phyloP scores from a whole-genome alignment of 2,888 invertebrate genomes.

The Dorcus parallelipipedus region DNA sequence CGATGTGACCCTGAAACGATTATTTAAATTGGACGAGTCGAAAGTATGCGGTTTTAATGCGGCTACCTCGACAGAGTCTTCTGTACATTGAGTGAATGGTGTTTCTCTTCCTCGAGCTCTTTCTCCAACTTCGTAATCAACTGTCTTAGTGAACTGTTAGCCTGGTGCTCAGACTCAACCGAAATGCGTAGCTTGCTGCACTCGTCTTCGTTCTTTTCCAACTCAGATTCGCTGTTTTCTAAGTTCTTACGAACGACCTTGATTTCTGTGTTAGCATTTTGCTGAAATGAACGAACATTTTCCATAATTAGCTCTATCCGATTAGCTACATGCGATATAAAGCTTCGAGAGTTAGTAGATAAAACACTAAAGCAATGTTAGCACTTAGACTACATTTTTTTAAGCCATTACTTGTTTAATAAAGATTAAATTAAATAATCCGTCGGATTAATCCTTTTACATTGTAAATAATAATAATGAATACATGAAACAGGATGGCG shows the following conservation, averaged over 20 bases:
- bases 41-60: background rate
- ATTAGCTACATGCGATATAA: background rate
- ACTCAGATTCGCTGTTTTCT: conserved; percentile 47
- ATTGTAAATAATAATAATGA: conserved; percentile 1
- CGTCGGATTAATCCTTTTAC: background rate
- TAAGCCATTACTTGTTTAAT: background rate
- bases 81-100: conserved; percentile 49
- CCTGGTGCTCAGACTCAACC: conserved; percentile 55
- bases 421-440: background rate
- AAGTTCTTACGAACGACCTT: conserved; percentile 45
- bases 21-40: conserved; percentile 14
- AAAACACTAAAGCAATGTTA: background rate
- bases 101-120: conserved; percentile 53
- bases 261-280: conserved; percentile 41
- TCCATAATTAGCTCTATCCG: background rate
- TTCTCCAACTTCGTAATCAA: conserved; percentile 53
- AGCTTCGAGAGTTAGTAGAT: no score
- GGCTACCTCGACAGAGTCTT: conserved; percentile 45
- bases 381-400: background rate
- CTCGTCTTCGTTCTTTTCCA: conserved; percentile 52
- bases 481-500: conserved; percentile 4
- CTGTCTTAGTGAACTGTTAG: conserved; percentile 52
- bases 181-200: conserved; percentile 52
- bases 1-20: conserved; percentile 58
- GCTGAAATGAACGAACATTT: conserved; percentile 24